Base-by-base conservation (phyloP, 2,113 vertebrate genomes). In the Tautogolabrus adspersus region DNA sequence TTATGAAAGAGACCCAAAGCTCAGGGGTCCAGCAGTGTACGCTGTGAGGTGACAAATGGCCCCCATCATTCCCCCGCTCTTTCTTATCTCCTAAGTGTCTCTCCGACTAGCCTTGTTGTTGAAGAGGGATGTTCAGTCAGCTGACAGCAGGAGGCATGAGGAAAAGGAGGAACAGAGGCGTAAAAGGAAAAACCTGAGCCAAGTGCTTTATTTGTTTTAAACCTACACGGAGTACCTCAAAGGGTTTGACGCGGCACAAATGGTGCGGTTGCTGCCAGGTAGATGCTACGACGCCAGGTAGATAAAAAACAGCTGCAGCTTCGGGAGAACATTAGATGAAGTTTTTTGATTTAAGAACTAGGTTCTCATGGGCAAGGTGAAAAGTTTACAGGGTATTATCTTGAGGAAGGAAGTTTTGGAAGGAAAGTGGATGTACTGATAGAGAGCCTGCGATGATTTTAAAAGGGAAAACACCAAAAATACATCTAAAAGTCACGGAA, bases 71-170 rank as follows among this genome's bases (percentile, higher is more conserved):
- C 44, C 69, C 76, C 30, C 26, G 34, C 58, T 83, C 74, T 63
- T 62, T 64, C 70, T 85, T 77, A 85, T 89, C 75, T 73, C 23
- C 47, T 73, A 70, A 85, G 56, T 69, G 65, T 83, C 75, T 15
- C 47, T 22, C n/a, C n/a, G 44, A 82, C 80, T 55, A 70, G 80
- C 55, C 55, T 18, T 0, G 7, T 88, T 83, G 84, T 82, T 75
- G 63, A 82, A 30, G 62, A 78, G 59, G 65, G 68, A 57, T 34
- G 47, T 84, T 85, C 76, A 85, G 61, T 3, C 23, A 63, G 69
- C 77, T 56, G 80, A 85, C 75, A 72, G 72, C 30, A 6, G 30
- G 69, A 79, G 49, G 60, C 23, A 13, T 3, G 21, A 52, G 22
- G 61, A 52, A 16, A 13, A 23, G 4, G 58, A 57, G 18, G 55